Evolutionary conservation across 2,113 vertebrate species (phyloP).

Genomic region (Dascyllus trimaculatus): DNA sequence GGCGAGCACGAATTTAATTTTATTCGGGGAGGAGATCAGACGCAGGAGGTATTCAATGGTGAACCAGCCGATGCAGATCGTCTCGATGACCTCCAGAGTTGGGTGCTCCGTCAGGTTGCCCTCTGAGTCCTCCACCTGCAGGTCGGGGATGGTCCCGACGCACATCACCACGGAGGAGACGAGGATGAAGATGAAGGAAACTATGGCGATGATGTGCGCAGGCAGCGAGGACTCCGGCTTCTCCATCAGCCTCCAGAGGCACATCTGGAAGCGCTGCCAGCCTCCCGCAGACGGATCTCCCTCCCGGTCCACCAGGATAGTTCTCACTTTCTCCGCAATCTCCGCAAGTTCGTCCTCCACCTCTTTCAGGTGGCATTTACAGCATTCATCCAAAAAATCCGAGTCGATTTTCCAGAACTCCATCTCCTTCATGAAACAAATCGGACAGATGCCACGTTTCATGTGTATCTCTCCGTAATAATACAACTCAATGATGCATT

Average conservation of each 20-base stretch:
- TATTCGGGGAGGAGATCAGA: slow-evolving; percentile 91
- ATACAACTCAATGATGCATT: slow-evolving; percentile 94
- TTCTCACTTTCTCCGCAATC: slow-evolving; percentile 93
- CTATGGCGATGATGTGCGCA: slow-evolving; percentile 90
- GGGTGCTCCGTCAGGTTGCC: slow-evolving; percentile 93
- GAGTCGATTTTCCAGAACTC: slow-evolving; percentile 97
- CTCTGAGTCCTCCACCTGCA: slow-evolving; percentile 90
- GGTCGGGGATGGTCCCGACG: slow-evolving; percentile 93
- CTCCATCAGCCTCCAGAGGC: slow-evolving; percentile 96
- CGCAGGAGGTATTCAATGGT: slow-evolving; percentile 94
- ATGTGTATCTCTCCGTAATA: slow-evolving; percentile 96
- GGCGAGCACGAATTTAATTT: slow-evolving; percentile 90
- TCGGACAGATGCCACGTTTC: slow-evolving; percentile 95
- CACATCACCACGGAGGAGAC: slow-evolving; percentile 96
- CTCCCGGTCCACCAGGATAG: slow-evolving; percentile 93
- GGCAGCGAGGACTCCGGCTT: slow-evolving; percentile 95
- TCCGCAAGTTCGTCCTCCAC: slow-evolving; percentile 94
- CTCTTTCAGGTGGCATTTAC: slow-evolving; percentile 91
- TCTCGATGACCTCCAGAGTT: slow-evolving; percentile 93
- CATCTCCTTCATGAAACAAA: slow-evolving; percentile 98
- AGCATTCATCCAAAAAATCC: slow-evolving; percentile 94
- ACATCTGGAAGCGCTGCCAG: slow-evolving; percentile 91
- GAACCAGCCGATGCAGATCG: slow-evolving; percentile 96
- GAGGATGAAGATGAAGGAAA: slow-evolving; percentile 96
- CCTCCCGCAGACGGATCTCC: slow-evolving; percentile 85